phyloP scores from a whole-genome alignment of 2,888 invertebrate genomes.

The Helobdella robusta region DNA sequence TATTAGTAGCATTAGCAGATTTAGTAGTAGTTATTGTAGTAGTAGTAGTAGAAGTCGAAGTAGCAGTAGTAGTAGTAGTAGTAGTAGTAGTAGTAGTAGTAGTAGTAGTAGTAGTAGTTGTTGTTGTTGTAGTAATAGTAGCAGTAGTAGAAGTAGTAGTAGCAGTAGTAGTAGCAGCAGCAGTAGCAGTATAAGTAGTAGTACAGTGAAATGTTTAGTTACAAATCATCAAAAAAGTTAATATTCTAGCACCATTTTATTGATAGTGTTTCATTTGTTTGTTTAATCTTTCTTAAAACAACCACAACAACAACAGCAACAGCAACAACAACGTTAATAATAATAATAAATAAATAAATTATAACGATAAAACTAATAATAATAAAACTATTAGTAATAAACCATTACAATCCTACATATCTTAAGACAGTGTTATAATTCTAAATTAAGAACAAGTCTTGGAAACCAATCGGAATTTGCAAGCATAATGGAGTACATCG shows the following conservation, averaged over 20 bases:
- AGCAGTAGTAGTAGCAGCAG: neutral
- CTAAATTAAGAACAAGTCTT: no score
- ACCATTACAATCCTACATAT: neutral
- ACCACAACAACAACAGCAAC: no score
- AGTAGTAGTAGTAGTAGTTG: neutral
- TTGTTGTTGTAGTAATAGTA: neutral
- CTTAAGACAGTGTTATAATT: no score
- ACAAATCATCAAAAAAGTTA: no score
- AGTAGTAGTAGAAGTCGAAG: no score
- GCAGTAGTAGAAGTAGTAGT: neutral
- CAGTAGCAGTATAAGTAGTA: neutral
- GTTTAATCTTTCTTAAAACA: no score
- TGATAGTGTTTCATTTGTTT: no score
- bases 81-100: neutral
- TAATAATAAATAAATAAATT: neutral
- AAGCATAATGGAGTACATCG: no score
- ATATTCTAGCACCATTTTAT: no score
- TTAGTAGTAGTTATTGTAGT: no score
- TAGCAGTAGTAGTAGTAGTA: neutral
- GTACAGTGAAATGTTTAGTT: neutral
- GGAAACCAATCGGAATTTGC: no score
- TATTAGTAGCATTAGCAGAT: neutral
- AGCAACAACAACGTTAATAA: neutral
- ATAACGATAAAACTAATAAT: conserved; percentile 1
- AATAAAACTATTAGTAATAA: neutral